A percentile compares a stretch with the other conserved stretches of the same genome.
These are phyloP conservation scores for Drosophila maculinotata DNA, from an alignment of 2,888 invertebrate species.

Conservation along the genomic window DNA sequence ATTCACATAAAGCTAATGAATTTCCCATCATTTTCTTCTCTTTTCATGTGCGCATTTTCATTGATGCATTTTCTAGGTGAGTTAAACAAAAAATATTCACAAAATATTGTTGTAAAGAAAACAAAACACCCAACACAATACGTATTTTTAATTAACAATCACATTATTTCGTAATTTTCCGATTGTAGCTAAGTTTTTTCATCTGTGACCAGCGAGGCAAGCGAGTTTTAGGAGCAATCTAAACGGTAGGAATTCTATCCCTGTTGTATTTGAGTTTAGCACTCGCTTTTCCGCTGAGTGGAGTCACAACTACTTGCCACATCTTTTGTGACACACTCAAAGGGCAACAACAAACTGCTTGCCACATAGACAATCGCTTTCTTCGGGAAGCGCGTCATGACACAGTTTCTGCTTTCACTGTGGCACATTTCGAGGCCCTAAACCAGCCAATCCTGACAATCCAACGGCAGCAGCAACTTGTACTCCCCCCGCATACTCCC, in stretches of 20 bases:
- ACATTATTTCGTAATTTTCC: too few relatives aligned
- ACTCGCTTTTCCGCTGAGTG: too few relatives aligned
- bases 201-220: too few relatives aligned
- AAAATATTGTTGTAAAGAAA: neutral
- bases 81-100: neutral
- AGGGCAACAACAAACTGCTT: slow-evolving; percentile 3
- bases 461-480: slow-evolving; percentile 39
- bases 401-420: slow-evolving; percentile 43
- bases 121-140: too few relatives aligned
- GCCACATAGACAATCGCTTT: slow-evolving; percentile 4
- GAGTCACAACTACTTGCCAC: neutral
- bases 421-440: slow-evolving; percentile 17
- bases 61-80: slow-evolving; percentile 5
- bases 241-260: too few relatives aligned
- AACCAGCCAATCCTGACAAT: slow-evolving; percentile 37
- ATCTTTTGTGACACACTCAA: slow-evolving; percentile 11
- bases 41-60: slow-evolving; percentile 15
- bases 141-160: too few relatives aligned
- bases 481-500: neutral
- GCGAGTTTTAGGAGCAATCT: too few relatives aligned
- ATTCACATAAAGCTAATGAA: slow-evolving; percentile 11
- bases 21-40: slow-evolving; percentile 18
- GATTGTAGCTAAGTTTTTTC: too few relatives aligned
- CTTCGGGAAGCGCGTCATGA: slow-evolving; percentile 22
- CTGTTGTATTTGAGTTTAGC: too few relatives aligned